These are phyloP conservation scores for Nanorana parkeri DNA, from an alignment of 2,113 vertebrate genomes.

Conservation along the genomic window DNA sequence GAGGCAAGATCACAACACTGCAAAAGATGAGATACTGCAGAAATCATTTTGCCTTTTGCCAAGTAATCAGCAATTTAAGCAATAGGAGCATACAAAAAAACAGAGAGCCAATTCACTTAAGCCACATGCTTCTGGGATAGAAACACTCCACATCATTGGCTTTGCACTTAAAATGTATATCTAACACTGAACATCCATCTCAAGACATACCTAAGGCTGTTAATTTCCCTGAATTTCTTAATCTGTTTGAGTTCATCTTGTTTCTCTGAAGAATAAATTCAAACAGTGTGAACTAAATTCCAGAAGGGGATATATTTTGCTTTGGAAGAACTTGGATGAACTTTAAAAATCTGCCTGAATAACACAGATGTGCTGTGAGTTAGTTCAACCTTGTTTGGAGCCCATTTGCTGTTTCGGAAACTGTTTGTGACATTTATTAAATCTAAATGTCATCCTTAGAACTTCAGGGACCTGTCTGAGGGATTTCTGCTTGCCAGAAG, in stretches of 20 bases:
- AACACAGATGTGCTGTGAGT: conserved; percentile 46
- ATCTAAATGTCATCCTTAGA: conserved; percentile 48
- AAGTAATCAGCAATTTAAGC: too few species aligned
- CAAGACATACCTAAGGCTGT: neutral
- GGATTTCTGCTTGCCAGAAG: conserved; percentile 31
- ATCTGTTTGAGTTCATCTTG: conserved; percentile 18
- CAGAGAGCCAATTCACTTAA: too few species aligned
- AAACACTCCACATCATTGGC: neutral
- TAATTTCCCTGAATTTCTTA: conserved; percentile 45
- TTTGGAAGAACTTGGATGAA: conserved; percentile 50
- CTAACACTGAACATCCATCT: neutral
- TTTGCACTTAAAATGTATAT: neutral
- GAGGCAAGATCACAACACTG: too few species aligned
- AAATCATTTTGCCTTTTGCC: too few species aligned
- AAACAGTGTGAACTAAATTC: conserved; percentile 52
- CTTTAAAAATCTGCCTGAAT: conserved; percentile 39
- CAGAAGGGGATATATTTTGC: conserved; percentile 36
- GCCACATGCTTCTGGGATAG: neutral
- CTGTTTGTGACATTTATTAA: conserved; percentile 50
- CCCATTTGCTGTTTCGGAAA: conserved; percentile 41
- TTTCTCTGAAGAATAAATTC: conserved; percentile 30
- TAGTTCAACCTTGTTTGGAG: conserved; percentile 38
- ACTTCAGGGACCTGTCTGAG: conserved; percentile 34
- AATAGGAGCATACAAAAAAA: too few species aligned
- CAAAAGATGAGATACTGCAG: too few species aligned